Evolutionary conservation across 2,888 invertebrate genomes (phyloP).

Genomic region (Volucella bombylans): DNA sequence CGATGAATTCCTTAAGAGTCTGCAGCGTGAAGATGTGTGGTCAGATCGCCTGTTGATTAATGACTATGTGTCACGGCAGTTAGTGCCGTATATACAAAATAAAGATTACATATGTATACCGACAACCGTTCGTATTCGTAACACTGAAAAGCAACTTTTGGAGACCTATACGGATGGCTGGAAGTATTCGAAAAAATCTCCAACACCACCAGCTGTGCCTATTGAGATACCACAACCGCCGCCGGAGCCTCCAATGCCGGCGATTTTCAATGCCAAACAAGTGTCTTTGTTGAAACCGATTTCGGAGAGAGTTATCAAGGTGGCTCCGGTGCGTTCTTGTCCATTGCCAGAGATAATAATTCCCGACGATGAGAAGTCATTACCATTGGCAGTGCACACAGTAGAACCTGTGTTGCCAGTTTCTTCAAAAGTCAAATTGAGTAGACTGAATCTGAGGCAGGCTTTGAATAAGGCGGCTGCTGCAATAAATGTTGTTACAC

Average conservation of each 20-base stretch:
- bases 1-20: constrained; percentile 77
- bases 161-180: constrained; percentile 76
- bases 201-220: not conserved
- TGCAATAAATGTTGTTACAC: constrained; percentile 65
- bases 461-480: constrained; percentile 80
- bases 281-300: constrained; percentile 63
- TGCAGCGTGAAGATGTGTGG: constrained; percentile 76
- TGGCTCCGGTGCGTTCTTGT: constrained; percentile 28
- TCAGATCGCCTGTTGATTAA: constrained; percentile 76
- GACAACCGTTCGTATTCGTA: constrained; percentile 76
- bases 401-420: constrained; percentile 58
- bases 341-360: constrained; percentile 24
- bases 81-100: constrained; percentile 77
- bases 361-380: constrained; percentile 30
- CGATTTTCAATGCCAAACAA: constrained; percentile 34
- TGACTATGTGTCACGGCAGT: constrained; percentile 77
- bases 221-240: constrained; percentile 1
- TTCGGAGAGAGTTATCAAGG: constrained; percentile 70
- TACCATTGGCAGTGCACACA: constrained; percentile 3
- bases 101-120: constrained; percentile 77
- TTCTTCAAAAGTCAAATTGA: constrained; percentile 77
- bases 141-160: constrained; percentile 78
- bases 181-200: constrained; percentile 39
- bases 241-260: not conserved
- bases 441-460: constrained; percentile 80